phyloP scores from a whole-genome alignment of 2,797 vertebrate species.

The Margarornis squamiger region DNA sequence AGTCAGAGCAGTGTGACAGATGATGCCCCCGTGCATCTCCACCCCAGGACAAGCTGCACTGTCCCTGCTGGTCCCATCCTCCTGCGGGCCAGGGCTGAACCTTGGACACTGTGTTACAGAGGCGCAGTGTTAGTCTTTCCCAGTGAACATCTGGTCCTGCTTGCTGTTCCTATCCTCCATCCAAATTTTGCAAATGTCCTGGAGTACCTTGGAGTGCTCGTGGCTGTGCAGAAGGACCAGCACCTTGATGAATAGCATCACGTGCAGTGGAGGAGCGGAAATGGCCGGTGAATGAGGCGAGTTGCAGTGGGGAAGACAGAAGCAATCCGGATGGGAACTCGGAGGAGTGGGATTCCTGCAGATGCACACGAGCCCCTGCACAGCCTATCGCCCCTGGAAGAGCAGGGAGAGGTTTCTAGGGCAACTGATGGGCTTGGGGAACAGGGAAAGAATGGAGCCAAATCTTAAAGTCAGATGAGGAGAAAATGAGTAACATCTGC shows the following conservation, averaged over 20 bases:
- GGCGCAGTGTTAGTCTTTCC: background rate
- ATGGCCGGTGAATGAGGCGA: background rate
- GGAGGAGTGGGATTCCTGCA: background rate
- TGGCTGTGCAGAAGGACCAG: background rate
- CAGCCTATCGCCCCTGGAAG: background rate
- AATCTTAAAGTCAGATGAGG: conserved; percentile 67
- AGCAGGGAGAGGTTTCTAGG: conserved; percentile 45
- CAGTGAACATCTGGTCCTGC: background rate
- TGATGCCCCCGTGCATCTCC: background rate
- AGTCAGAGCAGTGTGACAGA: background rate
- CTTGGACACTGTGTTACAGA: background rate
- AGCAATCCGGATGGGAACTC: background rate
- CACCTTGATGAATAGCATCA: background rate
- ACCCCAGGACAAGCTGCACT: background rate
- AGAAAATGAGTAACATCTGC: conserved; percentile 71
- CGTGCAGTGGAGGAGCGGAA: background rate
- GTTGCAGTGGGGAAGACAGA: background rate
- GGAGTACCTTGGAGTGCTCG: background rate
- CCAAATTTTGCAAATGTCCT: background rate
- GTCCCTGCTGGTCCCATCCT: background rate
- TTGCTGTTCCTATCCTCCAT: background rate
- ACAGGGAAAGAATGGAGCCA: conserved; percentile 46
- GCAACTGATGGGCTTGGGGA: conserved; percentile 56
- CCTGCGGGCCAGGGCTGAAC: background rate
- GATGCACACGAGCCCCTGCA: background rate